Base-by-base conservation (phyloP, 2,888 invertebrate species). In the Heliconius charithonia region DNA sequence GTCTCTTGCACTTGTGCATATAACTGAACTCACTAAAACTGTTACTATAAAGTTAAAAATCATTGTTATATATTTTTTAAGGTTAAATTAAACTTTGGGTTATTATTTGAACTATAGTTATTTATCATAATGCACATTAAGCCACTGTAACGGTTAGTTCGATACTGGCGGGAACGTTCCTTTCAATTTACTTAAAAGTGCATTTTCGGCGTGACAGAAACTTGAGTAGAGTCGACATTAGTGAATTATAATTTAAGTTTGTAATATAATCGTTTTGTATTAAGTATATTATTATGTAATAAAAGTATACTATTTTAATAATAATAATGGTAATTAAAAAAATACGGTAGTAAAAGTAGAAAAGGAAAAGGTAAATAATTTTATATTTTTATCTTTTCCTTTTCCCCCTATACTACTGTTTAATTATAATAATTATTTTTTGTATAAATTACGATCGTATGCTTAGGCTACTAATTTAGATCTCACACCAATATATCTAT, bases 141-240 rank as follows among this genome's bases (percentile, higher is more conserved):
- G 51, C 81, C 87, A 81, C 83, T 83, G 79, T 85, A 79, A 79
- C 85, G 84, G 86, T 86, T 85, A 83, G 84, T 83, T 86, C 86
- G 83, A 84, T 77, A 91, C 91, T 93, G 90, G 84, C 82, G 83
- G 82, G 85, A 87, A 85, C 86, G 85, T 85, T 86, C 87, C 87
- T 87, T 87, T 87, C 87, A 86, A 89, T 86, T 90, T 88, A 89
- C 89, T 91, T 93, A 90, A 93, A 91, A 92, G 87, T 90, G 86
- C 88, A 88, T 87, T 88, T 89, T 86, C 84, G 85, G 84, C 85
- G 85, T 85, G 85, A 89, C 89, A 90, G 80, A 75, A 85, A 83
- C 82, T 73, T 79, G 83, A 69, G 84, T 91, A 85, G 91, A 91
- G 92, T 87, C 84, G 85, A 75, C 82, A 85, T 82, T 81, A 82